Base-by-base conservation (phyloP, 2,888 invertebrate species). In the Melanostoma scalare region DNA sequence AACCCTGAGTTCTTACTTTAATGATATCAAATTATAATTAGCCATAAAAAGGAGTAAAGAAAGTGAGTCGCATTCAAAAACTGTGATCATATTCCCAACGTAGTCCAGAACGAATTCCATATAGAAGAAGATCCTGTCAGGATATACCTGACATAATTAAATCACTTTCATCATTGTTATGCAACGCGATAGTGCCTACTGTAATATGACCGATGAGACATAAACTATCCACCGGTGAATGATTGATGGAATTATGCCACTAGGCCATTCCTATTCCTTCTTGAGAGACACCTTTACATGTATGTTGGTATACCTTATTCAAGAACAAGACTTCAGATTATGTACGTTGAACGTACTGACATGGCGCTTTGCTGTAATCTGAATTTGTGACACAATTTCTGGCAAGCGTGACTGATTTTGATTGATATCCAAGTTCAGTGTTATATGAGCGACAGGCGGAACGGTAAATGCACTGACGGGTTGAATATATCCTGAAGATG, bases 161-260 rank as follows among this genome's bases (percentile, higher is more conserved):
- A 84, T 84, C 84, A 84, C 61, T 84, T 75, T 65, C 65, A 46
- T 46, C 30, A 78, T 82, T 84, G 71, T 71, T 71, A 71, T 72
- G 76, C 63, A 67, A 61, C 50, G 50, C 69, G 67, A 48, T 46
- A 61, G 46, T 46, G 69, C 73, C 82, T 65, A 52, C 60, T 79
- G 67, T 79, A 79, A 79, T 79, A 79, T 84, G 79, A 84, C 84
- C 74, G 79, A 75, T 78, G 78, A 56, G 74, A 67, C 55, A 58
- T 48, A 67, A 72, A 73, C 61, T 53, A 74, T 56, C 61, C 56
- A 42, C 60, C 10, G 55, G 42, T 10, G n/a, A 50, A 65, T 79
- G 84, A 84, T 84, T 75, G 84, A 84, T 84, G 74, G 74, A 84
- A 84, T 84, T 84, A 79, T 79, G 84, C 69, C 55, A 80, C 42